A percentile compares a stretch with the other conserved stretches of the same genome.
These are phyloP conservation scores for Neodiprion lecontei DNA, from an alignment of 1,140 invertebrate genomes.

Conservation along the genomic window DNA sequence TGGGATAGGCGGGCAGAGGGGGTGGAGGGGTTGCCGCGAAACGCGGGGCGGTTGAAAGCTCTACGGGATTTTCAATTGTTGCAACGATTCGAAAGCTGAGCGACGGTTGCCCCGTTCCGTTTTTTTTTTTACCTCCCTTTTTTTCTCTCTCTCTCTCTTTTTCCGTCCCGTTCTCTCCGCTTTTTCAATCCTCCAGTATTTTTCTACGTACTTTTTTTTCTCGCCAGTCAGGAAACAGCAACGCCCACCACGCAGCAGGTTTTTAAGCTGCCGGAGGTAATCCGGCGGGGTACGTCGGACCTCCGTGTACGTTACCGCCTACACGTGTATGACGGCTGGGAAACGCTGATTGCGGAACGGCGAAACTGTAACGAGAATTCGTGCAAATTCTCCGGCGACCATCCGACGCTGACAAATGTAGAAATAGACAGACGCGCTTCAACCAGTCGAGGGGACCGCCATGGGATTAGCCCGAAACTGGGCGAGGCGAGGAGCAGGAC, in stretches of 20 bases:
- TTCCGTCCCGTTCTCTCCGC: no score
- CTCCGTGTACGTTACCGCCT: no score
- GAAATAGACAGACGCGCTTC: neutral
- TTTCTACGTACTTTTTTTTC: no score
- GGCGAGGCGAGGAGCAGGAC: neutral
- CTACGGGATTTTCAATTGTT: neutral
- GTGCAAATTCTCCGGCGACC: neutral
- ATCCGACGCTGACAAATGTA: neutral
- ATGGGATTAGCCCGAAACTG: neutral
- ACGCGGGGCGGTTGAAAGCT: neutral
- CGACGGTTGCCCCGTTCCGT: neutral
- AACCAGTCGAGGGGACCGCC: no score
- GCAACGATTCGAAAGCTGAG: neutral
- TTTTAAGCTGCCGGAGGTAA: no score
- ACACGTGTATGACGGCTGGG: neutral
- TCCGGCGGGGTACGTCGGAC: no score
- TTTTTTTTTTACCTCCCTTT: neutral
- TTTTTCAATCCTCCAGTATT: no score
- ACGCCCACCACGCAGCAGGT: no score
- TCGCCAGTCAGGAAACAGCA: no score
- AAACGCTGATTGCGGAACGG: neutral
- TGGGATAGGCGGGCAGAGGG: neutral
- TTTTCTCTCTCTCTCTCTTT: neutral
- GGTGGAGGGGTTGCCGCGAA: no score
- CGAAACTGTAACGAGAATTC: slow-evolving; percentile 2